Base-by-base conservation (phyloP, 2,888 invertebrate genomes). In the Conomelus anceps region DNA sequence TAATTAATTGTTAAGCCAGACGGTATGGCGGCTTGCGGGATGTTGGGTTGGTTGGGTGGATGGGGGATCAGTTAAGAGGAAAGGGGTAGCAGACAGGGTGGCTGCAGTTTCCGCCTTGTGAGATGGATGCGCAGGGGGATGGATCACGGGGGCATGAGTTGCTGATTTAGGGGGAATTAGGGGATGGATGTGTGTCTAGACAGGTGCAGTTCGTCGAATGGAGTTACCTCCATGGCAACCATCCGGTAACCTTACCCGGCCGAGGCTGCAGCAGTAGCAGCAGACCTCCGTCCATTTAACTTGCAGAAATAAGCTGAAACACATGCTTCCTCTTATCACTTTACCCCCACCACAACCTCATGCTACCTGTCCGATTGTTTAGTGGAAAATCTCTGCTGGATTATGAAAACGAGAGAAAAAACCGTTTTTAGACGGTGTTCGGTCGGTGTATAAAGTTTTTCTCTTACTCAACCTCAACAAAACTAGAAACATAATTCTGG, bases 11-110 rank as follows among this genome's bases (percentile, higher is more conserved):
- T 63, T 63, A 92, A 63, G 63, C 63, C 63, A 93, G 93, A 93
- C 93, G 92, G 92, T 92, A 91, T 92, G 89, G 91, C 90, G 88
- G 91, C 90, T 91, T 91, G 91, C 91, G 91, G 91, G 89, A 3
- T 20, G 63, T 90, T 89, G 91, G 91, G 24, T 22, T 23, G 29
- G 86, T 9, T 17, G 1, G 63, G 84, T 24, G 89, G 85, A 86
- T 87, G 88, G 23, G 89, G 89, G 89, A 63, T 87, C 26, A 63
- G 63, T n/a, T n/a, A n/a, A n/a, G 3, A 63, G 63, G 7, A n/a
- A 26, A 4, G 26, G 26, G 26, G n/a, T 89, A 88, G 85, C 87
- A 88, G 88, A 23, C 89, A 87, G 89, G 89, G 89, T 84, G 87
- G 89, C 88, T 29, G 87, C 24, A 26, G 34, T 86, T 85, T 84